Base-by-base conservation (phyloP, 2,888 invertebrate species). In the Hirtodrosophila confusa region DNA sequence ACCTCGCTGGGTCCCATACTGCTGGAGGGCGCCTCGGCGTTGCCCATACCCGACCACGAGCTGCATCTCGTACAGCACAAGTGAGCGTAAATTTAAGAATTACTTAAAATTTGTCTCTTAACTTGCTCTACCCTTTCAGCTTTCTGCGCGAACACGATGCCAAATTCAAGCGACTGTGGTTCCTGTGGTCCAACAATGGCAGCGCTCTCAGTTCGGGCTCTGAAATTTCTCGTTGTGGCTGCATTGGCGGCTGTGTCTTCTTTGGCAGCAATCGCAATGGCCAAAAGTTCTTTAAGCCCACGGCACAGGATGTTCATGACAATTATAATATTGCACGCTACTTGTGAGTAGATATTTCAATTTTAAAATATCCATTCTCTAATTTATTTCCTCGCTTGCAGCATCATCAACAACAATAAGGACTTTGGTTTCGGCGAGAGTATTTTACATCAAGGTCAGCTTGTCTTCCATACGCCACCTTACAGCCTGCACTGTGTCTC, bases 381-480 rank as follows among this genome's bases (percentile, higher is more conserved):
- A 27, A 27, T 27, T 27, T 27, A 27, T 57, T 33, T 29, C 41
- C 54, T 68, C 75, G 11, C 9, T 89, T 91, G 8, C 64, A 95
- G 95, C 82, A 94, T 95, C 33, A 95, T 96, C 86, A 95, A 95
- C 48, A 93, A 94, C 23, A 95, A 95, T 3, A 95, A 95, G 80
- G 97, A 97, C 89, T 96, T 95, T 80, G 98, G 98, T 0, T 99
- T 97, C 89, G 98, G 98, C 0, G 98, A 99, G 91, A 98, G 98
- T 89, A 94, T 99, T 80, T 92, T 99, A 23, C 97, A 98, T 89
- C 94, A 96, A 58, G 95, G 95, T 31, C 95, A 97, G 90, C 92
- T 98, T 7, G 95, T 98, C 44, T 98, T 98, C 90, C 96, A 97
- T 78, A 97, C 97, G 0, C 96, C 97, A 0, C 97, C 97, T 0